Evolutionary conservation across 2,113 vertebrate genomes (phyloP), one percentile per base, ranked within the genome.

Genomic region (Meles meles): DNA sequence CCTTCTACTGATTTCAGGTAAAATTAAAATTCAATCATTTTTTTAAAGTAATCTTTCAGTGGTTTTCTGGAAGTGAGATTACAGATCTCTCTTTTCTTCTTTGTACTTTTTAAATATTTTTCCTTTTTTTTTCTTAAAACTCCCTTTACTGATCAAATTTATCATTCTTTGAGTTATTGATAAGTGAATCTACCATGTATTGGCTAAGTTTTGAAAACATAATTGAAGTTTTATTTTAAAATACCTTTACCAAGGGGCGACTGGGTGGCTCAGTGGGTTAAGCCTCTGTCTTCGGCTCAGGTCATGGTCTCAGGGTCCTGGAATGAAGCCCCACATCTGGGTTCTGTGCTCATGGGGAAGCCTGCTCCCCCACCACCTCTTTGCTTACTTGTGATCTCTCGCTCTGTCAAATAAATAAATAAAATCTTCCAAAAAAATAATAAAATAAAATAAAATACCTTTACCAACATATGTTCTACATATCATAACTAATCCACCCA

Each of bases 1-100:
- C 44, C 74, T 96, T 93, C 81, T 88, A 57, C 34, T 49, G 69
- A 81, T 65, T 97, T 93, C 79, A 91, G 83, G 15, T 65, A 82
- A 88, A 87, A 88, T 91, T 47, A 93, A 96, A 81, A 39, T 76
- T 47, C 52, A 76, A 55, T 57, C 52, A 37, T 29, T 42, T 88
- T 93, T 37, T 17, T 65, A 17, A 71, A 76, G 5, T 63, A 34
- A 90, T 34, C 84, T 71, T 92, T 88, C 31, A 67, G 6, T 34
- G 12, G 52, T 59, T 94, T 85, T 92, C 71, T 63, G 17, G 79
- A 86, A 88, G 25, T 55, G 21, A 55, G 31, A 76, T 87, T 88
- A 23, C 21, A 81, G 42, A 29, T 27, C 37, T 84, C 72, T 67
- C 12, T 71, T 95, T 93, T 42, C 14, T 77, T 94, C 29, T 93